Evolutionary conservation across 2,797 vertebrate genomes (phyloP).

Genomic region (Sandelia bainsii): DNA sequence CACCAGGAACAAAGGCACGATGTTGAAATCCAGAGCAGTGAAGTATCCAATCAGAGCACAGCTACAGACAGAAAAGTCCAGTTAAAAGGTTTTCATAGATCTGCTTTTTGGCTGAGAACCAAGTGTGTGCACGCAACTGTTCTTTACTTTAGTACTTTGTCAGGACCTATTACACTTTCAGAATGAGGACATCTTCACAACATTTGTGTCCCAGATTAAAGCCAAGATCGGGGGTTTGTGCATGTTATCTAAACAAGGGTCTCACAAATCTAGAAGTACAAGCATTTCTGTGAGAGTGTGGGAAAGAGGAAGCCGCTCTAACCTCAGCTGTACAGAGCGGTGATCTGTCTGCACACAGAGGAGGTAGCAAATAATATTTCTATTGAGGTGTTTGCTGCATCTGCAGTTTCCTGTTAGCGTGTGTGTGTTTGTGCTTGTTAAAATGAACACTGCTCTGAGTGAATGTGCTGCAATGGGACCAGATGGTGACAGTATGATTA

Average conservation of each 20-base stretch:
- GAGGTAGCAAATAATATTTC: neutral
- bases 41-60: constrained; percentile 3
- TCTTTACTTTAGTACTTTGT: neutral
- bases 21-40: neutral
- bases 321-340: constrained; percentile 14
- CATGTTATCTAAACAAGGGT: neutral
- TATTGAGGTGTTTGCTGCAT: neutral
- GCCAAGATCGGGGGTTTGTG: neutral
- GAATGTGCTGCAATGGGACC: neutral
- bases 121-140: neutral
- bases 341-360: neutral
- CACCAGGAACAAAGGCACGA: constrained; percentile 1
- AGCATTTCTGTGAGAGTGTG: neutral
- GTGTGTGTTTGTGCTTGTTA: constrained; percentile 10
- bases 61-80: neutral
- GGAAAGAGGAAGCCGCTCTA: constrained; percentile 38
- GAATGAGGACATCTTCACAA: neutral
- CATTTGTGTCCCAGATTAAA: neutral
- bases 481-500: neutral
- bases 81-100: neutral
- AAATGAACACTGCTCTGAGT: neutral
- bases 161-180: neutral
- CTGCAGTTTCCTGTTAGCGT: neutral
- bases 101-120: constrained; percentile 1
- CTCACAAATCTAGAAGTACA: neutral